Evolutionary conservation across 1,140 invertebrate species (phyloP), one percentile per base, ranked within the genome.

Genomic region (Bicyclus anynana): DNA sequence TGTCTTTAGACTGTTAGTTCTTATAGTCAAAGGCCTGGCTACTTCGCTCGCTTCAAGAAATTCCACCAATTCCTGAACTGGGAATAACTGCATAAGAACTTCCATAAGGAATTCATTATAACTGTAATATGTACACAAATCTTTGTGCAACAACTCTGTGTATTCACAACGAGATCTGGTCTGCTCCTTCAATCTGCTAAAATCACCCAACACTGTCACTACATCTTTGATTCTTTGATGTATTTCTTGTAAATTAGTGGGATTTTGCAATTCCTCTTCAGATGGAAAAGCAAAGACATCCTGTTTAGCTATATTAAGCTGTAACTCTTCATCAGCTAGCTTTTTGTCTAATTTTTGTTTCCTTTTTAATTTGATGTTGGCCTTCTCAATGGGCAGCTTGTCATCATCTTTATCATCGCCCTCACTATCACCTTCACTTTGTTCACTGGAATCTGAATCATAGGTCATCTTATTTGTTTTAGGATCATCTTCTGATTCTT

Each of bases 21-120:
- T 91, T 58, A 99, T 97, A 0, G 98, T 99, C 16, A 99, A 89
- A 2, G 99, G 99, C 69, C 99, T 91, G 53, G 96, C 95, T 12
- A 96, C 93, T 91, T 99, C 98, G 82, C 97, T 99, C 0, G 98
- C 96, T 91, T 99, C 98, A 12, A 99, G 89, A 89, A 97, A 98
- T 77, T 99, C 97, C 64, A 98, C 90, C 16, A 99, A 89, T 83
- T 99, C 97, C 57, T 92, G 92, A 0, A 97, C 80, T 7, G 96
- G 93, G 84, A 99, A 99, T 58, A 99, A 90, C 74, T 99, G 93
- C 92, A 99, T 96, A 5, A 99, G 89, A 82, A 95, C 95, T 67
- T 95, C 94, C 95, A 99, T 99, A 9, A 99, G 86, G 84, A 96
- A 99, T 58, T 95, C 93, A 90, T 99, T 99, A 74, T 99, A 99